These are phyloP conservation scores for Erythrocercus mccallii DNA, from an alignment of 2,113 vertebrate species.

Conservation along the genomic window DNA sequence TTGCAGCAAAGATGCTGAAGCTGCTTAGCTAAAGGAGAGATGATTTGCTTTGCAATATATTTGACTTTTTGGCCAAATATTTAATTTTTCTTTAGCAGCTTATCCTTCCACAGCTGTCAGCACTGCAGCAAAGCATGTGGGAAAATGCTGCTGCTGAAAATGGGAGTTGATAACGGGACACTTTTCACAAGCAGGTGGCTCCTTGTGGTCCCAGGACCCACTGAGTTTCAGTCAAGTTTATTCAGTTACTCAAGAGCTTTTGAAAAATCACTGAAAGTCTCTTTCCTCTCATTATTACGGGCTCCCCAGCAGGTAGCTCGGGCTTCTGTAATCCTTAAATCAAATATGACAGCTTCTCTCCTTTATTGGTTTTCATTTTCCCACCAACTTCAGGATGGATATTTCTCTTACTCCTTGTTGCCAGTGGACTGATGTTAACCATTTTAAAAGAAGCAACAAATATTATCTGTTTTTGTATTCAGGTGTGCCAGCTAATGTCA, in stretches of 20 bases:
- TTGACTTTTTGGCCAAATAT: neutral
- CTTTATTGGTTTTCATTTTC: neutral
- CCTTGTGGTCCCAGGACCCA: neutral
- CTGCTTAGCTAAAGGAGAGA: neutral
- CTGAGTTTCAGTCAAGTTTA: neutral
- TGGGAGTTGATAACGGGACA: neutral
- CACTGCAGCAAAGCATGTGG: neutral
- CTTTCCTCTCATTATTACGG: neutral
- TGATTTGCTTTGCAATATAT: neutral
- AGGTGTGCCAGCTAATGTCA: neutral
- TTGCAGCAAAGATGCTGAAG: accelerated
- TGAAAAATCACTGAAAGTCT: neutral
- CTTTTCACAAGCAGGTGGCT: neutral
- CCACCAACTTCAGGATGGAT: neutral
- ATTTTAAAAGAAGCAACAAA: neutral
- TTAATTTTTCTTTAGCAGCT: neutral
- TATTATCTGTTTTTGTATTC: neutral
- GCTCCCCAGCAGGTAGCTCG: neutral
- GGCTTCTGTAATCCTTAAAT: neutral
- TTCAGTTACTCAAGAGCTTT: neutral
- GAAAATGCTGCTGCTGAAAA: neutral
- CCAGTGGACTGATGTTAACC: neutral
- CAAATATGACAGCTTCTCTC: conserved; percentile 1
- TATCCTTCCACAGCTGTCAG: neutral
- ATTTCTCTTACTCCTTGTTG: neutral